Base-by-base conservation (phyloP, 2,888 invertebrate genomes). In the Capitulum mitella region DNA sequence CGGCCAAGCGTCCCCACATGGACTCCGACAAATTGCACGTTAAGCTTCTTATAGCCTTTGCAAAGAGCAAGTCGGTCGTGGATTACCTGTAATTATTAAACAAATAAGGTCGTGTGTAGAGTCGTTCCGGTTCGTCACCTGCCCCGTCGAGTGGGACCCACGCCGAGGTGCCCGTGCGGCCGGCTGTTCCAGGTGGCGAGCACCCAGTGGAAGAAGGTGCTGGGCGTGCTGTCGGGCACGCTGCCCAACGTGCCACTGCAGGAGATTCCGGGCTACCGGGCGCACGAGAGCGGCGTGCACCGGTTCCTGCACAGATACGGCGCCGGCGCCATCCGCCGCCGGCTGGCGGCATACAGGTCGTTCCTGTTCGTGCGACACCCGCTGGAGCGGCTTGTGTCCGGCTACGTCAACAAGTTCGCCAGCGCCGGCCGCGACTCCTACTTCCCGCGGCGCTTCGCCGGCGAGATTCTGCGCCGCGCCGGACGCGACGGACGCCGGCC, bases 161-260 rank as follows among this genome's bases (percentile, higher is more conserved):
- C n/a, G n/a, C n/a, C n/a, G n/a, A n/a, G n/a, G n/a, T n/a, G n/a
- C n/a, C n/a, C n/a, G n/a, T n/a, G n/a, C n/a, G n/a, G n/a, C n/a
- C n/a, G n/a, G n/a, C n/a, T n/a, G n/a, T n/a, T 85, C 2, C 83
- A 95, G 93, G 93, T 95, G 78, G 97, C 97, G 78, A 96, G 95
- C 85, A 97, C 97, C 26, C 97, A 97, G 86, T 96, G 96, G 95
- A 96, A 97, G 85, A 89, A 96, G 76, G 90, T 95, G 40, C 87
- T 97, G 79, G 92, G 96, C 91, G 90, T 94, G 82, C 87, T 95
- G 79, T 90, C 90, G 6, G 92, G 91, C 37, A 90, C 89, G 84
- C 91, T 91, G 88, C 91, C 91, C 82, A 89, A 89, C 61, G 91
- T 90, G 19, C 91, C 94, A 87, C 90, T 93, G 1, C 85, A 92